Evolutionary conservation across 1,140 invertebrate genomes (phyloP), one percentile per base, ranked within the genome.

Genomic region (Drosophila rufa): DNA sequence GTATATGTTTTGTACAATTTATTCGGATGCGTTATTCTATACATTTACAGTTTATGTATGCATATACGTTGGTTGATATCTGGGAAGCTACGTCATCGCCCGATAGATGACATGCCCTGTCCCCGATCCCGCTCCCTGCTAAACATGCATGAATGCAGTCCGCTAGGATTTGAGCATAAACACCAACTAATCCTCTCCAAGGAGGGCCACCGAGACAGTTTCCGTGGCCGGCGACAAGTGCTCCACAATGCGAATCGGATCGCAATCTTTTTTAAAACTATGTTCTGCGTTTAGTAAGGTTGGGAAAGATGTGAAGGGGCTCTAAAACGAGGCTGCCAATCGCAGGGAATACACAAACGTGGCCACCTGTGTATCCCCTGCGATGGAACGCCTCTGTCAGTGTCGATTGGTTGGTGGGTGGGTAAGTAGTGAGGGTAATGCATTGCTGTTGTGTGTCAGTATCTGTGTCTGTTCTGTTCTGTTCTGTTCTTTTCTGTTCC

Each of bases 1-100:
- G 38, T 71, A 50, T 67, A 50, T 47, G 22, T 58, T 78, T 69
- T 69, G 43, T 78, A 78, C 75, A 78, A 48, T 69, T 78, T 61
- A 78, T 78, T 78, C 51, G 55, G 56, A 61, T 48, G 33, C 36
- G 19, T 38, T 58, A 59, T 66, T 76, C 38, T 67, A 60, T 77
- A 69, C 74, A 78, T 50, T 78, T 78, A 60, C 47, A 77, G 45
- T 33, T 57, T 42, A 56, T 61, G 56, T 69, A 68, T 68, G 48
- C 43, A 68, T 46, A 65, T 56, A 45, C 55, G 27, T 59, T 59
- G 17, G 22, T n/a, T 36, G 38, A 67, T 59, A 60, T 68, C 38
- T 56, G 42, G 50, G 22, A 38, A 74, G 57, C 42, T 48, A 64
- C 22, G 25, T 40, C 27, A 68, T 12, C n/a, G n/a, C n/a, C n/a